Conservation (phyloP, 2,888 invertebrate species). For the Girardia tigrina region DNA sequence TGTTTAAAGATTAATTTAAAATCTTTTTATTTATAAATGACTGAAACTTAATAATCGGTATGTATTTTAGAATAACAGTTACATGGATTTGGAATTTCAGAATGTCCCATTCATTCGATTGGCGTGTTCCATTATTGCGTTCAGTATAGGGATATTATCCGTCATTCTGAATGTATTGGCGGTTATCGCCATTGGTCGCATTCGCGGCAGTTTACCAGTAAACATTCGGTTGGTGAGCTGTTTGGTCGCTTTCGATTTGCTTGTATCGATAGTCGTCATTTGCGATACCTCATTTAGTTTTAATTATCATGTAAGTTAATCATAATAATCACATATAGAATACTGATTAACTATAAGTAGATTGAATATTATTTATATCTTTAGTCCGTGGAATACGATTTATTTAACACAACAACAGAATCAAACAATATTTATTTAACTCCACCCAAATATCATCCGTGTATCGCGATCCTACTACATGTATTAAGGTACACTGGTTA, state of each 20-base stretch:
- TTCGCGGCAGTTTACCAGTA: not conserved
- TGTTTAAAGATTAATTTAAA: too few relatives aligned
- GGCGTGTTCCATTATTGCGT: not conserved
- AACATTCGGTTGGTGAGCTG: constrained; percentile 17
- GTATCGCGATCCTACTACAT: not conserved
- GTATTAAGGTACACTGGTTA: not conserved
- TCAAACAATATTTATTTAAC: not conserved
- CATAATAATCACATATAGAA: not conserved
- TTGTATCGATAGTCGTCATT: not conserved
- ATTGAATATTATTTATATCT: not conserved
- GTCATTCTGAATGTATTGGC: not conserved
- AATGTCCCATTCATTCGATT: too few relatives aligned
- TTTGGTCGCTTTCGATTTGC: not conserved
- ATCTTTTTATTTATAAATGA: too few relatives aligned
- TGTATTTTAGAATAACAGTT: too few relatives aligned
- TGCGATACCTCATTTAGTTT: not conserved
- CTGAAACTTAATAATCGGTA: too few relatives aligned
- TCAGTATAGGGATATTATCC: not conserved
- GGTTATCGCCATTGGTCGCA: not conserved
- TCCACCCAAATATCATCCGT: not conserved
- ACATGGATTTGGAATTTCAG: too few relatives aligned
- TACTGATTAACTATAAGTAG: not conserved
- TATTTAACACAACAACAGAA: not conserved
- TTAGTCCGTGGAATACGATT: not conserved
- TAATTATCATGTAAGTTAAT: not conserved